Conservation (phyloP, 2,888 invertebrate genomes). For the Pseudococcus longispinus region DNA sequence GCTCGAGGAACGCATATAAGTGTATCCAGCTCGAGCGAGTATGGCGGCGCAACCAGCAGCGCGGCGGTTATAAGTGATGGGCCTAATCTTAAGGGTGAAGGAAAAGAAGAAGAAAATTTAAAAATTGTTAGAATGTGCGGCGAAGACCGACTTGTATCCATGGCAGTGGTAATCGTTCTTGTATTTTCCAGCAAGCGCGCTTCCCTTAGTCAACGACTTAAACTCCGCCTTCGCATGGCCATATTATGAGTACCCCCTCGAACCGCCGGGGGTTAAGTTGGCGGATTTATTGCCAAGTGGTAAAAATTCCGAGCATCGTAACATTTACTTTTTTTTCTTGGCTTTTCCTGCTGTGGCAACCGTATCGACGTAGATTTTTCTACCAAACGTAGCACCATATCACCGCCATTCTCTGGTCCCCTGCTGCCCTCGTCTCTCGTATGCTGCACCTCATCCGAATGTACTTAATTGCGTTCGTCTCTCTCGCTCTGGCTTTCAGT, state of each 20-base stretch:
- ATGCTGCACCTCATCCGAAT: background rate
- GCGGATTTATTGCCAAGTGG: constrained; percentile 37
- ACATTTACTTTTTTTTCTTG: background rate
- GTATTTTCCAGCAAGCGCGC: constrained; percentile 34
- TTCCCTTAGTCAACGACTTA: constrained; percentile 33
- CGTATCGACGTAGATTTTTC: background rate
- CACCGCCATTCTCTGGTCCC: background rate
- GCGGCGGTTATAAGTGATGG: constrained; percentile 13
- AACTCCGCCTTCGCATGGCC: constrained; percentile 31
- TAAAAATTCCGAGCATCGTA: constrained; percentile 11
- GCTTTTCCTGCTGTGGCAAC: constrained; percentile 1
- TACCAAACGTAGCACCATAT: too few species aligned
- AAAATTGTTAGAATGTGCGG: constrained; percentile 20
- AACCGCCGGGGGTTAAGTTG: background rate
- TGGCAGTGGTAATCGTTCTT: constrained; percentile 35
- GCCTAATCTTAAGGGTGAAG: constrained; percentile 34
- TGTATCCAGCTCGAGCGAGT: background rate
- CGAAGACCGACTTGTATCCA: constrained; percentile 18
- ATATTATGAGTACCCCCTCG: constrained; percentile 35
- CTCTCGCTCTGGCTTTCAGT: background rate
- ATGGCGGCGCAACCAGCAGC: background rate
- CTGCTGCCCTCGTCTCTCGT: background rate
- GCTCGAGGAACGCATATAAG: too few species aligned
- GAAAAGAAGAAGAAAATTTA: background rate
- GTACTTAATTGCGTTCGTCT: background rate